phyloP scores from a whole-genome alignment of 2,888 invertebrate species.

The Lepidocyrtinus sp. region DNA sequence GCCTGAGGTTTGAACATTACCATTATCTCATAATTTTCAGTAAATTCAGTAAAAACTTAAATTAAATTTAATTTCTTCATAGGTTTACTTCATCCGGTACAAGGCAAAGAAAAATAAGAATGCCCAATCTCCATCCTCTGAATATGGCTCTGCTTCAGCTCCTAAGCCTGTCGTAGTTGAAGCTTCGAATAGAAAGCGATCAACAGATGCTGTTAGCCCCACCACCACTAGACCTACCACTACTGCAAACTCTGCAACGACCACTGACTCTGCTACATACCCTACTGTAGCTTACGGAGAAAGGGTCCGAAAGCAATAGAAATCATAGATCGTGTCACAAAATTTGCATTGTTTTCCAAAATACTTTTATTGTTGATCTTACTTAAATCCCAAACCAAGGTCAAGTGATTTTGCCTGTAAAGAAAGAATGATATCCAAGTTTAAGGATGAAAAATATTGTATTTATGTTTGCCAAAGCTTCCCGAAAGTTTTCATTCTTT shows the following conservation, averaged over 20 bases:
- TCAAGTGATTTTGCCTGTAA: background rate
- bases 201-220: conserved; percentile 35
- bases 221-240: conserved; percentile 31
- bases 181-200: conserved; percentile 45
- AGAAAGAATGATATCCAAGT: conserved; percentile 29
- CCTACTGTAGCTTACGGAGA: conserved; percentile 37
- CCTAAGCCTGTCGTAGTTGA: conserved; percentile 59
- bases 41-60: background rate
- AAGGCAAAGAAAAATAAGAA: conserved; percentile 60
- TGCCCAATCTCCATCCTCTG: conserved; percentile 27
- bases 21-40: conserved; percentile 75
- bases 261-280: conserved; percentile 26
- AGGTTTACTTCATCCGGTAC: conserved; percentile 69
- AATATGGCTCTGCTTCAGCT: conserved; percentile 58
- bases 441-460: too few species aligned
- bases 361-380: conserved; percentile 51
- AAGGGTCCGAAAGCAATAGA: conserved; percentile 37
- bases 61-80: background rate
- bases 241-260: conserved; percentile 10
- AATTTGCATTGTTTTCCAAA: conserved; percentile 31
- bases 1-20: conserved; percentile 79
- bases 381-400: background rate
- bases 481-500: background rate
- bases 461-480: conserved; percentile 55
- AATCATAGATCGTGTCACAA: background rate